phyloP scores from a whole-genome alignment of 2,113 vertebrate genomes.

The Oriolus oriolus region DNA sequence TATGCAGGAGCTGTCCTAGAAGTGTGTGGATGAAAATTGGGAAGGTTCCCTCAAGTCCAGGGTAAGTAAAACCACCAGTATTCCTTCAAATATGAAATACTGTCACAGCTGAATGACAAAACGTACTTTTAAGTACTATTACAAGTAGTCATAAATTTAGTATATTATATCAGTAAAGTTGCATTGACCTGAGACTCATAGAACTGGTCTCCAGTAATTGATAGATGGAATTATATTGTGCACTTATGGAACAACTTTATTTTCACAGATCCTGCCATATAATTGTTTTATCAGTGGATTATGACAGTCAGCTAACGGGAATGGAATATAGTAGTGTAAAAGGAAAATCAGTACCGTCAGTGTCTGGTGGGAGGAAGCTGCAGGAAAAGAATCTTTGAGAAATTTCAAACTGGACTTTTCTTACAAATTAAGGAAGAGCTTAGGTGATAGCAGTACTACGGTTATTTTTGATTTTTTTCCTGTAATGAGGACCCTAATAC shows the following conservation, averaged over 20 bases:
- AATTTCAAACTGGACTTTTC: neutral
- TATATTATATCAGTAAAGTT: neutral
- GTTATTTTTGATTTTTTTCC: neutral
- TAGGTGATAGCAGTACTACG: neutral
- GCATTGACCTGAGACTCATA: neutral
- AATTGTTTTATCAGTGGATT: neutral
- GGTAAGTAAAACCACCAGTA: slow-evolving; percentile 73
- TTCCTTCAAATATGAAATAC: neutral
- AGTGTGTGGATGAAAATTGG: slow-evolving; percentile 99
- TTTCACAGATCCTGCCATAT: neutral
- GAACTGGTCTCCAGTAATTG: neutral
- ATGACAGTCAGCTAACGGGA: neutral
- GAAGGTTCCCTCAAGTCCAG: slow-evolving; percentile 99
- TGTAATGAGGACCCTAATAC: neutral
- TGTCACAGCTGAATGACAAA: neutral
- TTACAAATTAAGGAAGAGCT: neutral
- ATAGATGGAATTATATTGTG: neutral
- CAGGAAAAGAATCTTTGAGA: neutral
- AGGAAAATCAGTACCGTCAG: neutral
- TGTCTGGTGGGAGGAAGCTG: neutral
- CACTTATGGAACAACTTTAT: neutral
- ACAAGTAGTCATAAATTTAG: neutral
- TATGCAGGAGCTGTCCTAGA: slow-evolving; percentile 96
- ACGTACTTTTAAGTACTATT: neutral
- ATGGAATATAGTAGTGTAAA: neutral